A percentile compares a stretch with the other conserved stretches of the same genome.
Conservation (phyloP, 2,888 invertebrate species). For the Acronicta psi region DNA sequence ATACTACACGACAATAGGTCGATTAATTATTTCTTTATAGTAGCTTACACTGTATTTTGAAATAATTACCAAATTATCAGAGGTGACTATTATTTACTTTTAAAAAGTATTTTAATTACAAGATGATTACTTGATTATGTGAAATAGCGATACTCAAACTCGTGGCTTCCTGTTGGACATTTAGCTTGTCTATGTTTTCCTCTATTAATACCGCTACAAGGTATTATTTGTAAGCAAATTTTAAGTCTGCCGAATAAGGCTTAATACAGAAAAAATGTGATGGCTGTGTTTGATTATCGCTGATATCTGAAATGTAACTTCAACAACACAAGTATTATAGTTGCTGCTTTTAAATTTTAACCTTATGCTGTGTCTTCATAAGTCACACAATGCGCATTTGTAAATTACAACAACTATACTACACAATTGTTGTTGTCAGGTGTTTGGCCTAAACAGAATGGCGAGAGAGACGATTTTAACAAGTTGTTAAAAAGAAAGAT, state of each 20-base stretch:
- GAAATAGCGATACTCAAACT: constrained; percentile 18
- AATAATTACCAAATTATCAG: background rate
- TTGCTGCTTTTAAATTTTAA: background rate
- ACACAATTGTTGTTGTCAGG: no score
- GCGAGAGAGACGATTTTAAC: background rate
- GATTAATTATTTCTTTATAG: background rate
- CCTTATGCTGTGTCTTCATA: background rate
- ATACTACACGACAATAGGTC: no score
- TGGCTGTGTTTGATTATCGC: constrained; percentile 2
- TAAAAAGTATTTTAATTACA: constrained; percentile 15
- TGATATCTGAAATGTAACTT: background rate
- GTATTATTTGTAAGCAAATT: no score
- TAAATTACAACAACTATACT: background rate
- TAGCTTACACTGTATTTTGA: no score
- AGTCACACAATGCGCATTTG: background rate
- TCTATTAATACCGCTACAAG: no score
- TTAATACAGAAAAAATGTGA: no score
- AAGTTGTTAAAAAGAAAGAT: no score
- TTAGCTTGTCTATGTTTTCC: no score
- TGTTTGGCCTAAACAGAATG: no score
- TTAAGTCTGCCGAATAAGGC: no score
- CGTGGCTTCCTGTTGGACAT: no score
- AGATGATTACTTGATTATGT: constrained; percentile 17
- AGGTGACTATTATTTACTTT: constrained; percentile 1
- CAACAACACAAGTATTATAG: background rate